Percentiles rank a stretch among this genome's conserved stretches.
Evolutionary conservation across 1,140 invertebrate genomes (phyloP).

Genomic region (Drosophila biarmipes): DNA sequence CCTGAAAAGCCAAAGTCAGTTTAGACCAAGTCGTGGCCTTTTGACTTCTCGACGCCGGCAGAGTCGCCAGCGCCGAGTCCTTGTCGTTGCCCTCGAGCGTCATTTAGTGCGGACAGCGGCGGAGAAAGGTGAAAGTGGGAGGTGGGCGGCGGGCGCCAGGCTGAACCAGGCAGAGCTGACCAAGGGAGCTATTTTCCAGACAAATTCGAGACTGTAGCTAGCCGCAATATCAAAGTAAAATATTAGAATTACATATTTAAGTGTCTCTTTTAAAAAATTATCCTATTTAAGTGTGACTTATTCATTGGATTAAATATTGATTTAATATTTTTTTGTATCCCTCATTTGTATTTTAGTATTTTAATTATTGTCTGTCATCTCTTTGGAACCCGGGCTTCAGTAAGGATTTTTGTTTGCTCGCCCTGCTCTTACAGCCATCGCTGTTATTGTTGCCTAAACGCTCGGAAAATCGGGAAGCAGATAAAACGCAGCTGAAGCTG

Average conservation of each 20-base stretch:
- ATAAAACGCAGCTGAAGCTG: slow-evolving; percentile 68
- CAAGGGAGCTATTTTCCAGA: slow-evolving; percentile 18
- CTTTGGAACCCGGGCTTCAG: background rate
- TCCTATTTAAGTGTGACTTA: background rate
- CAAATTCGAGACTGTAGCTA: background rate
- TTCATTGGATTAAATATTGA: background rate
- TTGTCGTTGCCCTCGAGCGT: slow-evolving; percentile 72
- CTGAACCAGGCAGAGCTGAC: slow-evolving; percentile 7
- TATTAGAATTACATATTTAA: too few species aligned
- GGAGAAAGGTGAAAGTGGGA: slow-evolving; percentile 10
- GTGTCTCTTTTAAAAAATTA: too few species aligned
- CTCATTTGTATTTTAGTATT: background rate
- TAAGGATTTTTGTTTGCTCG: slow-evolving; percentile 62
- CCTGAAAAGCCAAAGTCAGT: slow-evolving; percentile 81
- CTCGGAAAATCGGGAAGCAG: slow-evolving; percentile 72
- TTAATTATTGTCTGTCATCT: background rate
- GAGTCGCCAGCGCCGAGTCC: slow-evolving; percentile 38
- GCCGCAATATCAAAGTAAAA: too few species aligned
- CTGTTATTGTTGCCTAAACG: slow-evolving; percentile 69
- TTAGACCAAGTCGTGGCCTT: slow-evolving; percentile 73
- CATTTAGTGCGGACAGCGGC: slow-evolving; percentile 58
- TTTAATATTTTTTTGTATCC: background rate
- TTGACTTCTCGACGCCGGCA: slow-evolving; percentile 66
- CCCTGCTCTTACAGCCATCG: slow-evolving; percentile 27
- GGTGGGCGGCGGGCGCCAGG: too few species aligned